These are phyloP conservation scores for Gymnobelideus leadbeateri DNA, from an alignment of 2,113 vertebrate genomes.

Conservation along the genomic window DNA sequence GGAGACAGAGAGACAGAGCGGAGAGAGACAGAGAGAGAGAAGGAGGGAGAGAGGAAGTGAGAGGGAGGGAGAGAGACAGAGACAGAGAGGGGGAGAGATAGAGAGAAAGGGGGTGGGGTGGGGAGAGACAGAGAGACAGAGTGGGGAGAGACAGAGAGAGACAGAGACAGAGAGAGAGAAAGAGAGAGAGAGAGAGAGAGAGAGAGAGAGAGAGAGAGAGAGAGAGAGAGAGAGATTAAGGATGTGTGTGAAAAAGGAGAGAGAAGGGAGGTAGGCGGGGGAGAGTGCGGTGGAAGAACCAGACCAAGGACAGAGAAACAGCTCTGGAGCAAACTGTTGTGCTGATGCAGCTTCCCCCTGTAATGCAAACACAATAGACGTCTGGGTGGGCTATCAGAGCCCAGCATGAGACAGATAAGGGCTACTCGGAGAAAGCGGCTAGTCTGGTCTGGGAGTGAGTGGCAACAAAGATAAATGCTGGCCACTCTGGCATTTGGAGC, in stretches of 20 bases:
- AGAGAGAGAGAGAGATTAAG: no score
- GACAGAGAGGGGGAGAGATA: no score
- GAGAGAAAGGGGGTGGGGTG: no score
- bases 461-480: conserved; percentile 78
- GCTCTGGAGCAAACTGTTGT: conserved; percentile 49
- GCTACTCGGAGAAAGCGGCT: conserved; percentile 62
- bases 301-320: conserved; percentile 57
- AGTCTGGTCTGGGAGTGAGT: conserved; percentile 72
- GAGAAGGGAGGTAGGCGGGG: background rate
- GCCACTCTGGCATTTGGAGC: conserved; percentile 69
- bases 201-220: no score
- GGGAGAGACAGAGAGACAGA: no score
- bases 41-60: no score
- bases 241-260: background rate
- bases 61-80: no score
- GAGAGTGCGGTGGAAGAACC: conserved; percentile 45
- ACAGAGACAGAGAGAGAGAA: no score
- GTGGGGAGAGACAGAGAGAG: no score
- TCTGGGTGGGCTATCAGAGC: conserved; percentile 74
- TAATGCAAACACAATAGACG: conserved; percentile 74
- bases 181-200: no score
- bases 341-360: conserved; percentile 11
- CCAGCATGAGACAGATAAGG: conserved; percentile 70
- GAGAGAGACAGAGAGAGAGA: no score
- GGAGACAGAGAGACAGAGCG: no score